Base-by-base conservation (phyloP, 2,113 vertebrate species). In the Odontesthes bonariensis region DNA sequence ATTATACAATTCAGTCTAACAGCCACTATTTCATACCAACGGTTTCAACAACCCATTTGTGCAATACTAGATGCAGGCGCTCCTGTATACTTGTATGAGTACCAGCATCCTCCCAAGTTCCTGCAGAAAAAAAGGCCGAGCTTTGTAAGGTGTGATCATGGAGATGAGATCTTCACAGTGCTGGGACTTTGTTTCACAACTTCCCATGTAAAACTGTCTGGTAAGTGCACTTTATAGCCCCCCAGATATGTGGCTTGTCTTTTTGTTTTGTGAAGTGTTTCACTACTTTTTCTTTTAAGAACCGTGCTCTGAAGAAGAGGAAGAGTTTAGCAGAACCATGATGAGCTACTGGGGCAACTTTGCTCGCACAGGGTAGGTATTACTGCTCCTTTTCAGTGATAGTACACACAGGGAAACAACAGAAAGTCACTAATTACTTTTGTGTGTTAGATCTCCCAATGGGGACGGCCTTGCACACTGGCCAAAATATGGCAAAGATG, bases 41-140 rank as follows among this genome's bases (percentile, higher is more conserved):
- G 19, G 23, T 59, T 14, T 6, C 46, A 49, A n/a, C 46, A n/a
- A 56, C 9, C 0, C 1, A 2, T 67, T 51, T 67, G 3, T 70
- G 10, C 38, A 5, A 16, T 11, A 56, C 3, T 31, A 93, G 92
- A 92, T 56, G 86, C 88, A 9, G 90, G 96, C 0, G 89, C 90
- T 8, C 91, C 94, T 14, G 92, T 97, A 7, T 98, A 95, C 81
- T 82, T 97, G 56, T 99, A 97, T 8, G 94, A 98, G 84, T 98
- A 96, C 87, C 94, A 95, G 14, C 92, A 96, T 74, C 44, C 89
- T 13, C 91, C 92, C 1, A 79, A 64, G 13, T 52, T 88, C 2
- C 7, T 77, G 0, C 9, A 89, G 32, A 58, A 80, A 4, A 64
- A 19, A 1, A 88, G 93, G 10, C 95, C 96, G 0, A 93, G 88